A percentile compares a stretch with the other conserved stretches of the same genome.
Evolutionary conservation across 2,888 invertebrate species (phyloP).

Genomic region (Euphydryas editha): DNA sequence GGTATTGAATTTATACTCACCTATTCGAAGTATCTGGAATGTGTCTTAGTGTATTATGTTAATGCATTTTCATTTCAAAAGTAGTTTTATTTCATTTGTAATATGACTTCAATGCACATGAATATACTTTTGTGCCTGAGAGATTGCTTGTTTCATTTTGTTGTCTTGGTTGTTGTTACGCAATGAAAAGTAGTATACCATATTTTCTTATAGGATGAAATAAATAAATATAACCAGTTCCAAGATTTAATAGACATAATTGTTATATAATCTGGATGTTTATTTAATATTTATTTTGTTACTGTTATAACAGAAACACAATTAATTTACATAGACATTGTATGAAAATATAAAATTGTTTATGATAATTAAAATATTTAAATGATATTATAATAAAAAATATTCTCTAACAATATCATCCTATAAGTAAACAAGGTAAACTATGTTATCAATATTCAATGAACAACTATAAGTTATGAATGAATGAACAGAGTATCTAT

Average conservation of each 20-base stretch:
- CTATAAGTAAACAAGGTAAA: slow-evolving; percentile 1
- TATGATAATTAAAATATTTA: no score
- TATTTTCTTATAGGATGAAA: background rate
- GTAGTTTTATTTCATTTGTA: background rate
- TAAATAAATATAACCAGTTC: background rate
- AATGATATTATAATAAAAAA: no score
- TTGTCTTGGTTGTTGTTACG: background rate
- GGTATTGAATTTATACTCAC: slow-evolving; percentile 55
- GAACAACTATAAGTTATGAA: no score
- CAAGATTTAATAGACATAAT: background rate
- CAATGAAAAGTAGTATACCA: background rate
- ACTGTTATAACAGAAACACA: no score
- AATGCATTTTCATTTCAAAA: background rate
- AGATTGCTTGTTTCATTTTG: background rate
- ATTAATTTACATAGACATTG: no score
- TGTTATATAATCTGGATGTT: background rate
- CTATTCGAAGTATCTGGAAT: slow-evolving; percentile 53
- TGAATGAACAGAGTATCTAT: slow-evolving; percentile 9
- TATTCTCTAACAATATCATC: background rate
- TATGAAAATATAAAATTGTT: no score
- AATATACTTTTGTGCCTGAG: background rate
- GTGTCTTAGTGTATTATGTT: slow-evolving; percentile 37
- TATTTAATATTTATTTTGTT: background rate
- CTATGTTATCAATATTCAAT: no score
- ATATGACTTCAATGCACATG: background rate